These are phyloP conservation scores for Rissa tridactyla DNA, from an alignment of 2,113 vertebrate species.

Conservation along the genomic window DNA sequence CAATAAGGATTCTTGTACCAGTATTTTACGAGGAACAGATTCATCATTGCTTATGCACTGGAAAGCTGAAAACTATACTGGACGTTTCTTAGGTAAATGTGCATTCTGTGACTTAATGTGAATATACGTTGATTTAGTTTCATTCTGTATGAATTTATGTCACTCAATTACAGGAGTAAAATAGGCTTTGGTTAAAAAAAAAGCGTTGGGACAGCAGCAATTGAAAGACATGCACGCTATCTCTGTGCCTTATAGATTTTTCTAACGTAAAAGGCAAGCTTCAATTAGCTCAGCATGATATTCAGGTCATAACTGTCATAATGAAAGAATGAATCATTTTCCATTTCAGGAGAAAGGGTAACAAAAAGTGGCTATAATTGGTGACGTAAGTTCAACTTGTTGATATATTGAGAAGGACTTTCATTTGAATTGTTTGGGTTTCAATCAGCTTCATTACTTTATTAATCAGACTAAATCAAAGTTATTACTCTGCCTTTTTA, in stretches of 20 bases:
- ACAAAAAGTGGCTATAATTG: not conserved
- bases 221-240: not conserved
- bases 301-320: slow-evolving; percentile 22
- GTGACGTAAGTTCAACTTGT: not conserved
- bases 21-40: not conserved
- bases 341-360: not conserved
- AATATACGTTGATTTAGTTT: not conserved
- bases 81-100: not conserved
- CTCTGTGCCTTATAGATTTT: not conserved
- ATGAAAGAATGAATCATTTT: slow-evolving; percentile 55
- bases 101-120: not conserved
- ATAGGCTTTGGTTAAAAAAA: not conserved
- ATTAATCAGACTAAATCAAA: not conserved
- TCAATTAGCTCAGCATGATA: slow-evolving; percentile 45
- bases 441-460: not conserved
- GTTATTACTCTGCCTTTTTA: not conserved
- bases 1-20: not conserved
- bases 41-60: not conserved
- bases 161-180: not conserved
- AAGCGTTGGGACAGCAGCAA: not conserved
- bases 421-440: not conserved
- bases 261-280: not conserved
- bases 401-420: slow-evolving; percentile 11
- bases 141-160: not conserved
- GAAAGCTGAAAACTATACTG: not conserved